A percentile compares a stretch with the other conserved stretches of the same genome.
phyloP scores from a whole-genome alignment of 2,888 invertebrate genomes.

The Erpobdella octoculata region DNA sequence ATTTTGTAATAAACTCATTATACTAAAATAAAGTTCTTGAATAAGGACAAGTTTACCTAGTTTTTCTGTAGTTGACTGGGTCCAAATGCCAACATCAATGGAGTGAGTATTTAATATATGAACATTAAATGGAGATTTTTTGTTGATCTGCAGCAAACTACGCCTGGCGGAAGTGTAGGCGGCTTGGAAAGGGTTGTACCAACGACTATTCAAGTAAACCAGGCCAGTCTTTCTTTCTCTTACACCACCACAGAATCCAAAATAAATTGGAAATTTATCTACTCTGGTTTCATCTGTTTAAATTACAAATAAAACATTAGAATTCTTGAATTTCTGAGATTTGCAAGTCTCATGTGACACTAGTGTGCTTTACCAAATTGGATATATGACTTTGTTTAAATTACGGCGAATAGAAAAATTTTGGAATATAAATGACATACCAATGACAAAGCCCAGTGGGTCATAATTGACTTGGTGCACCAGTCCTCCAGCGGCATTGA shows the following conservation, averaged over 20 bases:
- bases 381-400: background rate
- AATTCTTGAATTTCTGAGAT: background rate
- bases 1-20: background rate
- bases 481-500: conserved; percentile 86
- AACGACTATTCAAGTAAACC: background rate
- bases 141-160: background rate
- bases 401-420: conserved; percentile 59
- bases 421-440: conserved; percentile 85
- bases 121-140: background rate
- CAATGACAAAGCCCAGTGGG: conserved; percentile 86
- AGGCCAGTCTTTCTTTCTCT: conserved; percentile 2
- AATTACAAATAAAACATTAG: background rate
- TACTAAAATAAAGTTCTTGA: background rate
- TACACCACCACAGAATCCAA: conserved; percentile 12
- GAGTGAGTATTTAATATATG: background rate
- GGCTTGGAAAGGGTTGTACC: background rate
- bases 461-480: conserved; percentile 86
- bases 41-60: background rate
- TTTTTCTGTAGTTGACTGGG: background rate
- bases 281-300: no score
- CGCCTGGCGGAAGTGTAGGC: background rate
- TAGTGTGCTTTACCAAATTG: background rate
- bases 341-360: background rate
- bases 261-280: background rate
- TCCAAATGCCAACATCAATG: background rate